phyloP scores from a whole-genome alignment of 2,888 invertebrate species.

The Stramonita haemastoma region DNA sequence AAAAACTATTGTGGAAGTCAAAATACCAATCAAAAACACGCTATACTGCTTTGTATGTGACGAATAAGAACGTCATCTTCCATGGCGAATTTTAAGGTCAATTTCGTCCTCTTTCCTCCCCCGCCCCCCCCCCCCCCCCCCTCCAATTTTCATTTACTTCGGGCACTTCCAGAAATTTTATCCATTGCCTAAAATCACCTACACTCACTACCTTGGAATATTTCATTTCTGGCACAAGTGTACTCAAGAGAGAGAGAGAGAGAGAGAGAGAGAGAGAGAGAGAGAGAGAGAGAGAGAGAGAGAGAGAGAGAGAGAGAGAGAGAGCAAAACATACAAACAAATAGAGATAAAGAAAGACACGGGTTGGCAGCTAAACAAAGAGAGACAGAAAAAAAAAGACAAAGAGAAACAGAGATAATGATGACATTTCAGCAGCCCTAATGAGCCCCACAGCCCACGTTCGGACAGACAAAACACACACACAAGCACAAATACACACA shows the following conservation, averaged over 20 bases:
- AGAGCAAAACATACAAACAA: not conserved
- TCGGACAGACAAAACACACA: not conserved
- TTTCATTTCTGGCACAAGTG: no score
- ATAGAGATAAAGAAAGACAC: not conserved
- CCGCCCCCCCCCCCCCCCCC: no score
- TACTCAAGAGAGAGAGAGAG: not conserved
- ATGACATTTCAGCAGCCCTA: no score
- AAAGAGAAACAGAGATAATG: no score
- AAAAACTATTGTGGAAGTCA: no score
- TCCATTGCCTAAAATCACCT: not conserved
- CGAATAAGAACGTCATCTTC: no score
- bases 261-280: not conserved
- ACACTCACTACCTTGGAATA: not conserved
- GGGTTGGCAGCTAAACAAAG: no score
- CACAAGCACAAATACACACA: not conserved
- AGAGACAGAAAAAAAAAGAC: no score
- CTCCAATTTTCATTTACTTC: not conserved
- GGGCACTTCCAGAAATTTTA: not conserved
- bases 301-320: conserved; percentile 10
- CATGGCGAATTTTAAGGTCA: not conserved
- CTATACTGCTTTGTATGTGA: no score
- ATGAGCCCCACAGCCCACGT: no score
- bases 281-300: conserved; percentile 5
- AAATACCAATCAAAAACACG: no score
- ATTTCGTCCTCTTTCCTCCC: not conserved